These are phyloP conservation scores for Myrmecophaga tridactyla DNA, from an alignment of 2,113 vertebrate genomes.

Conservation along the genomic window DNA sequence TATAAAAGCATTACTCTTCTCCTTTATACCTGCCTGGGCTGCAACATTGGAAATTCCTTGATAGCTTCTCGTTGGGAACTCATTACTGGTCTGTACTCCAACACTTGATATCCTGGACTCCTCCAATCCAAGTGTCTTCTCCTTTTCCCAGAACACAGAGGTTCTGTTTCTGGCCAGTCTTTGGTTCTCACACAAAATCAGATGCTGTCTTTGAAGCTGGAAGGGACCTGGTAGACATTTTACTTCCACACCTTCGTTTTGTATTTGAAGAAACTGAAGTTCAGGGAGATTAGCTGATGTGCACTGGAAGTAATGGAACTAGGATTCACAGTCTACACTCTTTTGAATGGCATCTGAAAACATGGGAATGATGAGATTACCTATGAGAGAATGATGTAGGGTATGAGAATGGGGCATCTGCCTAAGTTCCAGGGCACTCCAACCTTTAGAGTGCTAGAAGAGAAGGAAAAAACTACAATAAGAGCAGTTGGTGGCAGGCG, in stretches of 20 bases:
- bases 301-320: background rate
- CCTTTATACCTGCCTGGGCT: background rate
- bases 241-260: background rate
- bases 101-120: background rate
- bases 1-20: background rate
- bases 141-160: background rate
- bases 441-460: background rate
- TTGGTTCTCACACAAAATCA: background rate
- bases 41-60: background rate
- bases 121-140: background rate
- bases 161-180: background rate
- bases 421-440: background rate
- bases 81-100: background rate
- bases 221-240: background rate
- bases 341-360: background rate
- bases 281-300: background rate
- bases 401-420: background rate
- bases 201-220: background rate
- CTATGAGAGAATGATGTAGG: background rate
- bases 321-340: background rate
- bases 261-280: conserved; percentile 7
- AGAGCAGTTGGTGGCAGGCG: no score
- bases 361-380: background rate
- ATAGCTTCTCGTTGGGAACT: background rate
- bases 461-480: background rate